Conservation (phyloP, 2,888 invertebrate species). For the Idaea aversata region DNA sequence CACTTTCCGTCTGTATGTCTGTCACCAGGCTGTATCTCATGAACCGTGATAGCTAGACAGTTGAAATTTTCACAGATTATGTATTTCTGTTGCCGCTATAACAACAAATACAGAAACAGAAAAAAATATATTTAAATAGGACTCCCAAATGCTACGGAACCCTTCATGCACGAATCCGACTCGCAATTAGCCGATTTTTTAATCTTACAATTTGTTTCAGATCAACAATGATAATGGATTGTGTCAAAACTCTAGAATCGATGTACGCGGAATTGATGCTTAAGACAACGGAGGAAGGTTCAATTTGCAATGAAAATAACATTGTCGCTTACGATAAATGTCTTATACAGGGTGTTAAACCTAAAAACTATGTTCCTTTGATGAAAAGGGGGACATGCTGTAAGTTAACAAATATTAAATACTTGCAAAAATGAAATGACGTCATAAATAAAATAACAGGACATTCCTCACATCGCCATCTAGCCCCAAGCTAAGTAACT, state of each 20-base stretch:
- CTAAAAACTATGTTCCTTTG: constrained; percentile 86
- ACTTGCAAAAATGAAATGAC: not conserved
- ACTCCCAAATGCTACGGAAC: no score
- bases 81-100: not conserved
- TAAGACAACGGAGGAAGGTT: constrained; percentile 28
- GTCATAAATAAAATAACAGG: no score
- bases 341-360: constrained; percentile 84
- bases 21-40: no score
- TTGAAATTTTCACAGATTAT: not conserved
- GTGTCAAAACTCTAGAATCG: constrained; percentile 72
- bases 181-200: not conserved
- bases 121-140: no score
- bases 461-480: no score
- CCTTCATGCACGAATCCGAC: no score
- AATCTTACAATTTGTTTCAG: constrained; percentile 50
- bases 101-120: no score
- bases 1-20: no score
- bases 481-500: no score
- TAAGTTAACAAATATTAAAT: constrained; percentile 65
- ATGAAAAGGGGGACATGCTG: constrained; percentile 89
- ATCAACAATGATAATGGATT: constrained; percentile 79
- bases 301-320: constrained; percentile 27
- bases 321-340: constrained; percentile 76
- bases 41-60: no score
- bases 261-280: constrained; percentile 35